Evolutionary conservation across 92 coral and sea anemone species (phyloP).

Genomic region (Umimayanthus kanabou): DNA sequence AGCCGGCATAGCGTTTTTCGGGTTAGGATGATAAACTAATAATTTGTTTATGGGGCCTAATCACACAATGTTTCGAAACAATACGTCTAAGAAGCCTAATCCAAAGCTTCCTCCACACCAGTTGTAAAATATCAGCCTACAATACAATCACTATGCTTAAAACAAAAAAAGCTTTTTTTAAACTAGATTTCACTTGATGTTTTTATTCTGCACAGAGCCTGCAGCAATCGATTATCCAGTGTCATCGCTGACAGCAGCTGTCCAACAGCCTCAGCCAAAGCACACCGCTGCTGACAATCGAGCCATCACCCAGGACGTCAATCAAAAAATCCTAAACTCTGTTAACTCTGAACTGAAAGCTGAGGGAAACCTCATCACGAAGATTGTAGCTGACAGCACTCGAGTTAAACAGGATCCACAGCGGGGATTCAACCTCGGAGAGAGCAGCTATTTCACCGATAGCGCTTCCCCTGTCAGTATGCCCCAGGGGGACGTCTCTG

Average conservation of each 20-base stretch:
- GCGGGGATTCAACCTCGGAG: constrained; percentile 25
- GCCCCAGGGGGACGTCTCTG: neutral
- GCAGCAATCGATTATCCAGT: constrained; percentile 8
- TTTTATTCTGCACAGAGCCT: constrained; percentile 4
- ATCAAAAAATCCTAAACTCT: constrained; percentile 14
- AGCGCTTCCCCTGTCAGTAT: constrained; percentile 20
- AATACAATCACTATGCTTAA: too few relatives aligned
- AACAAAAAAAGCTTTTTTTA: neutral
- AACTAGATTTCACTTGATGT: neutral
- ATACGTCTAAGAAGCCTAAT: too few relatives aligned
- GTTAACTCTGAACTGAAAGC: constrained; percentile 41
- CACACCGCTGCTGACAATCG: neutral
- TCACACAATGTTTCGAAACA: too few relatives aligned
- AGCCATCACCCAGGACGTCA: constrained; percentile 4
- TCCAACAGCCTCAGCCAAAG: neutral
- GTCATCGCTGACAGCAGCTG: neutral
- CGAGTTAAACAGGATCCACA: constrained; percentile 31
- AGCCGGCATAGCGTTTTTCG: too few relatives aligned
- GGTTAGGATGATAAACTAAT: too few relatives aligned
- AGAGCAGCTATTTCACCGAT: constrained; percentile 30
- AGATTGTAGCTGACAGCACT: constrained; percentile 22
- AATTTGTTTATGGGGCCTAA: too few relatives aligned
- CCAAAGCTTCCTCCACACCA: neutral
- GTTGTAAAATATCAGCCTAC: neutral
- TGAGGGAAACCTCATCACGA: constrained; percentile 34